Conservation (phyloP, 2,797 vertebrate species). For the Helostoma temminkii region DNA sequence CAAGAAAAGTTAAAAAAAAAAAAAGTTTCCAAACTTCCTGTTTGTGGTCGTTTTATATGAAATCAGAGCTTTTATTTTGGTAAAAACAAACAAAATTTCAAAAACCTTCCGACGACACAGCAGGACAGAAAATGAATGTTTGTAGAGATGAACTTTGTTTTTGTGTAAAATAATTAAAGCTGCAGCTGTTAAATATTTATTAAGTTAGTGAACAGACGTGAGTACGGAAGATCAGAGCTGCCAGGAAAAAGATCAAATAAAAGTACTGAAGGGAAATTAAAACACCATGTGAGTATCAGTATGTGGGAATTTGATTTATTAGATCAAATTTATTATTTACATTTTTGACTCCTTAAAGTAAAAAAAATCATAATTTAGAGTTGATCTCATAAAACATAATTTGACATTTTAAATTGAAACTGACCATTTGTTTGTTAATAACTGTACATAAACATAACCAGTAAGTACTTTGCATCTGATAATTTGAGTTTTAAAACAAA, state of each 20-base stretch:
- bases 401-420: too few relatives aligned
- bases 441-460: too few relatives aligned
- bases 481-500: too few relatives aligned
- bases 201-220: conserved; percentile 65
- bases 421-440: too few relatives aligned
- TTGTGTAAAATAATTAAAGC: conserved; percentile 89
- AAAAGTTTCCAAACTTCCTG: conserved; percentile 81
- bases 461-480: too few relatives aligned
- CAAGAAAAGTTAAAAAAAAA: conserved; percentile 50
- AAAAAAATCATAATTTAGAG: too few relatives aligned
- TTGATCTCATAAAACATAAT: too few relatives aligned
- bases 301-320: neutral
- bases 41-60: conserved; percentile 89
- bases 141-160: conserved; percentile 89
- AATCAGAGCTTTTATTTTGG: conserved; percentile 99
- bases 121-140: conserved; percentile 88
- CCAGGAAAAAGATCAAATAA: conserved; percentile 33
- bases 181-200: conserved; percentile 81
- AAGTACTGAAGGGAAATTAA: neutral
- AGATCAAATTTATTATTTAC: too few relatives aligned
- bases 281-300: too few relatives aligned
- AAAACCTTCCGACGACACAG: conserved; percentile 88
- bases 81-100: conserved; percentile 87
- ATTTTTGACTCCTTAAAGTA: too few relatives aligned
- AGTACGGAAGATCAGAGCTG: conserved; percentile 56